Conservation (phyloP, 2,888 invertebrate species). For the Ectemnius continuus region DNA sequence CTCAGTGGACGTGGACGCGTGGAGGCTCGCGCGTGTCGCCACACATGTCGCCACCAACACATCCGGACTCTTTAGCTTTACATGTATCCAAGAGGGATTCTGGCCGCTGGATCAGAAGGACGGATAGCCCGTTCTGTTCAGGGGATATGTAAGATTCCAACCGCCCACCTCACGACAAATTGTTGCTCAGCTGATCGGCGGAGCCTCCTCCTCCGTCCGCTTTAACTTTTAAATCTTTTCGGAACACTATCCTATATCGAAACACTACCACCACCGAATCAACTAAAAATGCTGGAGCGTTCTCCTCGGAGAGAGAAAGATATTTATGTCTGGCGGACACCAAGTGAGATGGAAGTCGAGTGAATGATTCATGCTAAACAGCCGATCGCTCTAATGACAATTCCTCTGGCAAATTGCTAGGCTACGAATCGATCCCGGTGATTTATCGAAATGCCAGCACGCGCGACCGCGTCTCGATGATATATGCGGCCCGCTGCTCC, state of each 20-base stretch:
- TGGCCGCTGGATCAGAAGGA: not conserved
- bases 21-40: conserved; percentile 1
- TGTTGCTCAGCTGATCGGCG: conserved; percentile 61
- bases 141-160: conserved; percentile 62
- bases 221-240: conserved; percentile 50
- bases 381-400: conserved; percentile 53
- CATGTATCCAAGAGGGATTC: too few relatives aligned
- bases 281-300: not conserved
- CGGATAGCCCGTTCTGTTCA: conserved; percentile 49
- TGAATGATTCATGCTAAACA: conserved; percentile 53
- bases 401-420: conserved; percentile 57
- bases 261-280: too few relatives aligned
- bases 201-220: conserved; percentile 43
- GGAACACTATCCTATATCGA: not conserved
- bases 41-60: conserved; percentile 46
- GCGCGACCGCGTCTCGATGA: not conserved
- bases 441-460: conserved; percentile 52
- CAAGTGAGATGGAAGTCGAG: not conserved
- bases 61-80: not conserved
- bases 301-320: not conserved
- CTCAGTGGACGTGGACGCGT: not conserved
- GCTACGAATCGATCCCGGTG: conserved; percentile 45
- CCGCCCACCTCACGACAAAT: conserved; percentile 63
- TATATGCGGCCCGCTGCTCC: not conserved
- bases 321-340: too few relatives aligned